Evolutionary conservation across 2,888 invertebrate genomes (phyloP).

Genomic region (Scaptodrosophila latifasciaeformis): DNA sequence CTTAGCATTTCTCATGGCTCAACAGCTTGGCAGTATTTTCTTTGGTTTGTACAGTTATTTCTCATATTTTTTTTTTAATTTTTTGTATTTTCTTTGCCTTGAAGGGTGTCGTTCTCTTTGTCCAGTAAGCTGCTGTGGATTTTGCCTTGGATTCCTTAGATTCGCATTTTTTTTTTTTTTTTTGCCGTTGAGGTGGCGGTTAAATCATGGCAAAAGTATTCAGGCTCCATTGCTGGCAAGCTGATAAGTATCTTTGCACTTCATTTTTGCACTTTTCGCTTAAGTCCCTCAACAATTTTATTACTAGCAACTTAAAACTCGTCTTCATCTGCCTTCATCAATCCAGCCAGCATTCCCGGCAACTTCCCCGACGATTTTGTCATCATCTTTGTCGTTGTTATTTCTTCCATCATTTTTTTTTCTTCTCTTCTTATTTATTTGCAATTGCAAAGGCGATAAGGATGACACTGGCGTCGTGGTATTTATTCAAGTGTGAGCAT

Average conservation of each 20-base stretch:
- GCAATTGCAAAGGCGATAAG: constrained; percentile 60
- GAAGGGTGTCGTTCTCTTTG: constrained; percentile 34
- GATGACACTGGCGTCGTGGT: constrained; percentile 33
- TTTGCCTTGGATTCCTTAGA: constrained; percentile 19
- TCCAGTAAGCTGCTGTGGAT: neutral
- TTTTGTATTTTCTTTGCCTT: no score
- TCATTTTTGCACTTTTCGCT: constrained; percentile 62
- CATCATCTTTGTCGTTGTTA: constrained; percentile 1
- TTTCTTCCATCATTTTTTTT: neutral
- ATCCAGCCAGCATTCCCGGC: constrained; percentile 7
- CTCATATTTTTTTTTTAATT: no score
- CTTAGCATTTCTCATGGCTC: constrained; percentile 32
- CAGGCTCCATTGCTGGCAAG: constrained; percentile 17
- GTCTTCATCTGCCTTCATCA: constrained; percentile 22
- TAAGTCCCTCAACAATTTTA: constrained; percentile 54
- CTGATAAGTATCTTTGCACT: constrained; percentile 64
- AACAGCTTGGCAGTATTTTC: neutral
- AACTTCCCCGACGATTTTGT: constrained; percentile 35
- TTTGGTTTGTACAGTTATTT: constrained; percentile 42
- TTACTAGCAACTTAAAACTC: constrained; percentile 63
- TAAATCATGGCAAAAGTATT: constrained; percentile 42
- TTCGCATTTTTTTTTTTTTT: neutral
- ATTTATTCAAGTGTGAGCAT: constrained; percentile 66
- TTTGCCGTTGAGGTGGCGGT: constrained; percentile 34
- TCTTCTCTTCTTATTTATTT: constrained; percentile 44